A percentile compares a stretch with the other conserved stretches of the same genome.
Conservation (phyloP, 2,113 vertebrate genomes). For the Apus apus region DNA sequence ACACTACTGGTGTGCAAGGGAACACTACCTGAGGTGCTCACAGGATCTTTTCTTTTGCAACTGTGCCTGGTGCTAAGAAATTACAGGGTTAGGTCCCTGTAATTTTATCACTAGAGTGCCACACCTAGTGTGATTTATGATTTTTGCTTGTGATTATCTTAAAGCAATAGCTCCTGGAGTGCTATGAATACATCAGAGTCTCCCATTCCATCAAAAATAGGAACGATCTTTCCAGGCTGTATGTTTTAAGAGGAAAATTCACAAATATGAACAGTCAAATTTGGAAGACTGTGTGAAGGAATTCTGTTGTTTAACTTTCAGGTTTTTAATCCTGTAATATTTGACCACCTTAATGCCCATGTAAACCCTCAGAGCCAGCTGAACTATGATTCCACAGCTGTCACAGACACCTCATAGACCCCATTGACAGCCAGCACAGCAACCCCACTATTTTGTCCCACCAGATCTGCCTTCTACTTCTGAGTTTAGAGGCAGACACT, state of each 20-base stretch:
- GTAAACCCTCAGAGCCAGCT: background rate
- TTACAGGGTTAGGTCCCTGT: constrained; percentile 40
- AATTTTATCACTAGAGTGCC: constrained; percentile 43
- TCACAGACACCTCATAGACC: background rate
- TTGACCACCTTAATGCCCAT: background rate
- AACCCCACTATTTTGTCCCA: background rate
- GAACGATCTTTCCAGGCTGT: background rate
- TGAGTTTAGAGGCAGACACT: background rate
- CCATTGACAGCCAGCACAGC: background rate
- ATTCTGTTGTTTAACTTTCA: background rate
- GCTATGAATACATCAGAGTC: background rate
- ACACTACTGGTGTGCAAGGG: background rate
- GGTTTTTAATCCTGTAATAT: background rate
- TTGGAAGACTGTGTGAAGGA: background rate
- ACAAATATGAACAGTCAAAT: background rate
- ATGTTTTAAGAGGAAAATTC: background rate
- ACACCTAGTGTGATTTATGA: constrained; percentile 30
- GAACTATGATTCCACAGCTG: background rate
- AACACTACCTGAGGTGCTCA: background rate
- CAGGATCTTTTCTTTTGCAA: background rate
- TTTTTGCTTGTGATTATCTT: constrained; percentile 26
- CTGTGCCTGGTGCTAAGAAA: background rate
- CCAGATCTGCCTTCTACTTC: background rate
- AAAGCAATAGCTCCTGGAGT: background rate
- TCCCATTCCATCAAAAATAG: background rate